A percentile compares a stretch with the other conserved stretches of the same genome.
Evolutionary conservation across 2,113 vertebrate species (phyloP).

Genomic region (Plecturocebus donacophilus): DNA sequence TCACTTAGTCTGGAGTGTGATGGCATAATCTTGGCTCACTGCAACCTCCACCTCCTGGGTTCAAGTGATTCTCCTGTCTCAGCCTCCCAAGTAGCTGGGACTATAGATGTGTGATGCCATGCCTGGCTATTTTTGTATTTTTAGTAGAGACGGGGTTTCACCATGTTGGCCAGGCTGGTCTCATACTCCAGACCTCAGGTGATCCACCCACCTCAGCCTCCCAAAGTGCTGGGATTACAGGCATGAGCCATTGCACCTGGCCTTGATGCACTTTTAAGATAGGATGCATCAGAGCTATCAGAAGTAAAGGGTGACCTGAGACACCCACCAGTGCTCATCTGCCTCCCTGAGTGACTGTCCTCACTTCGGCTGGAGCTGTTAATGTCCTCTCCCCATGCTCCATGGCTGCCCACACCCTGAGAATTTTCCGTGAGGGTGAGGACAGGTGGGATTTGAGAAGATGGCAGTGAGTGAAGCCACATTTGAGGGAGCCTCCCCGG

Average conservation of each 20-base stretch:
- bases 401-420: rapidly evolving
- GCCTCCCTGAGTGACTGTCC: not conserved
- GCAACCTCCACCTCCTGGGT: too few species aligned
- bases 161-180: too few species aligned
- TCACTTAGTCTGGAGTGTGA: too few species aligned
- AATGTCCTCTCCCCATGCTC: not conserved
- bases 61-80: too few species aligned
- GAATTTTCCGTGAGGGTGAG: not conserved
- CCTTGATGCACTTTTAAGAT: not conserved
- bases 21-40: too few species aligned
- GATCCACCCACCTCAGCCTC: too few species aligned
- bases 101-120: rapidly evolving
- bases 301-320: not conserved
- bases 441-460: not conserved
- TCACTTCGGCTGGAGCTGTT: rapidly evolving
- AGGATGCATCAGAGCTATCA: not conserved
- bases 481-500: not conserved
- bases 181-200: too few species aligned
- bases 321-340: not conserved
- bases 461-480: not conserved
- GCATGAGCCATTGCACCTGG: too few species aligned
- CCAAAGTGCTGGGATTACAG: too few species aligned
- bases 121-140: too few species aligned
- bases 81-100: too few species aligned
- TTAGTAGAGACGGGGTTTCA: too few species aligned